Evolutionary conservation across 2,113 vertebrate genomes (phyloP).

Genomic region (Pteruthius melanotis): DNA sequence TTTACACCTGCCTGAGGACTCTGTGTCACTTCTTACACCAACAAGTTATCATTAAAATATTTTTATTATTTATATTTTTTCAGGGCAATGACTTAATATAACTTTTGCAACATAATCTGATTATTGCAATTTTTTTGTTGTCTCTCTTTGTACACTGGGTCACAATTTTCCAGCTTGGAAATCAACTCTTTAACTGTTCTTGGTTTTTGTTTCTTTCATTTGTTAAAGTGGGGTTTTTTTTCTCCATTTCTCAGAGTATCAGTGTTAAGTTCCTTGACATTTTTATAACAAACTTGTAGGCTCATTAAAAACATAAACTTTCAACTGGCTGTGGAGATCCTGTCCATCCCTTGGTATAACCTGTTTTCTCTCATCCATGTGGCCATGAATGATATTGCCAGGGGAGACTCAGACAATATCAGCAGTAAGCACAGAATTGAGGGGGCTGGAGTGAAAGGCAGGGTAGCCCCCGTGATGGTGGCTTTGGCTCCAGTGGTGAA

Average conservation of each 20-base stretch:
- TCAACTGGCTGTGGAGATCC: not conserved
- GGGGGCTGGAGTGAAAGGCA: not conserved
- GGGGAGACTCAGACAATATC: not conserved
- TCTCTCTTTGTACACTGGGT: not conserved
- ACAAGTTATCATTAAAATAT: not conserved
- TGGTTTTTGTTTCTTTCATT: not conserved
- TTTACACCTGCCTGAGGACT: not conserved
- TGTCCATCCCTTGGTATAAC: not conserved
- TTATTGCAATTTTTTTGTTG: not conserved
- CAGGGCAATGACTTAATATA: not conserved
- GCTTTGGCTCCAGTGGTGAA: fast-evolving
- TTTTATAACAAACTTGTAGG: not conserved
- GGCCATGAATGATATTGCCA: not conserved
- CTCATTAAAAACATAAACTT: not conserved
- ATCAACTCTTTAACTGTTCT: not conserved
- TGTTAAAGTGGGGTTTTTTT: not conserved
- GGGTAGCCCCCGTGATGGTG: fast-evolving
- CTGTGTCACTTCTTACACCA: not conserved
- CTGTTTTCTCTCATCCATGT: not conserved
- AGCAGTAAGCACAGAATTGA: not conserved
- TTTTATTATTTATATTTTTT: not conserved
- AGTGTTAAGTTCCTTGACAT: not conserved
- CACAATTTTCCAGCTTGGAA: not conserved
- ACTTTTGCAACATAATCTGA: not conserved
- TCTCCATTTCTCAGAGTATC: not conserved